Evolutionary conservation across 2,797 vertebrate genomes (phyloP).

Genomic region (Protonibea diacanthus): DNA sequence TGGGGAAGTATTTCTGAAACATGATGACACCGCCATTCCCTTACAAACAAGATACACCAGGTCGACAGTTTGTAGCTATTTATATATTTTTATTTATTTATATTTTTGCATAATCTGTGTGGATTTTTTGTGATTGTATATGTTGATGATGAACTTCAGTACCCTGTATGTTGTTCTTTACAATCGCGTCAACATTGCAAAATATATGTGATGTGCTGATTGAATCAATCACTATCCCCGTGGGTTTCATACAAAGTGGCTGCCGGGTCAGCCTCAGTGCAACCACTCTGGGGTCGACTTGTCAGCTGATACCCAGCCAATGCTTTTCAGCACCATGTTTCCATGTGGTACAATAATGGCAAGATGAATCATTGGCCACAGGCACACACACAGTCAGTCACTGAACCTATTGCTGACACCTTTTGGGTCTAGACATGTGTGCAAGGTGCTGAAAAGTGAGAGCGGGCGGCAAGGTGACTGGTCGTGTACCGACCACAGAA

Average conservation of each 20-base stretch:
- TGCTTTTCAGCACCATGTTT: constrained; percentile 67
- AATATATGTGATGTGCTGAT: neutral
- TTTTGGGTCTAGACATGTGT: constrained; percentile 65
- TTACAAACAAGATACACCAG: neutral
- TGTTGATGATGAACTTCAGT: neutral
- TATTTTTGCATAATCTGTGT: neutral
- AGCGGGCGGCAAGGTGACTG: constrained; percentile 64
- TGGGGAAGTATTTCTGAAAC: neutral
- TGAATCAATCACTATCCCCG: constrained; percentile 10
- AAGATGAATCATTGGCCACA: constrained; percentile 66
- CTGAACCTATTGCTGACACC: constrained; percentile 62
- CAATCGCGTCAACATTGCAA: neutral
- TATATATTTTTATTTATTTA: neutral
- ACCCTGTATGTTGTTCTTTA: neutral
- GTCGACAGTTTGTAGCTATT: no score
- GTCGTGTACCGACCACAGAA: constrained; percentile 48
- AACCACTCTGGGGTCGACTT: constrained; percentile 21
- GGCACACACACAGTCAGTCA: constrained; percentile 30
- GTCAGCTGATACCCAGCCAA: constrained; percentile 50
- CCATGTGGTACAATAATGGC: constrained; percentile 68
- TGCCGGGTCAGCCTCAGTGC: constrained; percentile 37
- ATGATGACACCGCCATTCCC: neutral
- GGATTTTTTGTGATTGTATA: neutral
- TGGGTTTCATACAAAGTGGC: neutral
- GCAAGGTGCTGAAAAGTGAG: constrained; percentile 76